These are phyloP conservation scores for Neria commutata DNA, from an alignment of 2,888 invertebrate species.

Conservation along the genomic window DNA sequence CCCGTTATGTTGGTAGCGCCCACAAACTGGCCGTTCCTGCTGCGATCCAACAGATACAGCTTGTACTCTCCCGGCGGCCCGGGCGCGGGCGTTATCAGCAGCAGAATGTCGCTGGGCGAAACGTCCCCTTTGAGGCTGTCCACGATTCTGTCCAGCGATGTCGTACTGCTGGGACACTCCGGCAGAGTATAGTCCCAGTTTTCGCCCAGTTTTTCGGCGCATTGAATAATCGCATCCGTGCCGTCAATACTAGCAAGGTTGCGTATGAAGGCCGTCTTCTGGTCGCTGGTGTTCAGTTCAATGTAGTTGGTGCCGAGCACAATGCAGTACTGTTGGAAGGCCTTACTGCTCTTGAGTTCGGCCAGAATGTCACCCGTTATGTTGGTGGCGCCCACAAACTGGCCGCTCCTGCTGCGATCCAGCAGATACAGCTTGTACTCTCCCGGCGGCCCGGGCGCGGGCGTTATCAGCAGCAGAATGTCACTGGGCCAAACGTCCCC, in stretches of 20 bases:
- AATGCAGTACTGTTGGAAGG: conserved; percentile 26
- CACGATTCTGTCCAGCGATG: conserved; percentile 28
- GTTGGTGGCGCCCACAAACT: conserved; percentile 31
- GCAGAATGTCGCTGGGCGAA: conserved; percentile 23
- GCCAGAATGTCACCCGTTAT: conserved; percentile 28
- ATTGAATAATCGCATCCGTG: too few relatives aligned
- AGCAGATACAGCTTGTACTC: conserved; percentile 32
- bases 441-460: conserved; percentile 28
- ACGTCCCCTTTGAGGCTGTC: conserved; percentile 16
- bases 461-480: conserved; percentile 32
- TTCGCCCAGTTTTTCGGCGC: too few relatives aligned
- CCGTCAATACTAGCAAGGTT: too few relatives aligned
- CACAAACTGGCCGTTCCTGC: conserved; percentile 16
- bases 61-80: conserved; percentile 27
- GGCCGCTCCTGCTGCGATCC: conserved; percentile 18
- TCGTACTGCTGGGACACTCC: too few relatives aligned
- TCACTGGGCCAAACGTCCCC: conserved; percentile 13
- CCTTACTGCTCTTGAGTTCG: conserved; percentile 22
- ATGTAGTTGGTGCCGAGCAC: conserved; percentile 31
- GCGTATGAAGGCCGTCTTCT: conserved; percentile 24
- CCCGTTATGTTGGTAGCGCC: conserved; percentile 31
- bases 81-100: conserved; percentile 34
- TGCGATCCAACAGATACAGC: conserved; percentile 31
- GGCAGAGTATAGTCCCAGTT: too few relatives aligned
- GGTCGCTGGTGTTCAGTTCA: conserved; percentile 25